These are phyloP conservation scores for Brachionus calyciflorus DNA, from an alignment of 1,140 invertebrate genomes.

Conservation along the genomic window DNA sequence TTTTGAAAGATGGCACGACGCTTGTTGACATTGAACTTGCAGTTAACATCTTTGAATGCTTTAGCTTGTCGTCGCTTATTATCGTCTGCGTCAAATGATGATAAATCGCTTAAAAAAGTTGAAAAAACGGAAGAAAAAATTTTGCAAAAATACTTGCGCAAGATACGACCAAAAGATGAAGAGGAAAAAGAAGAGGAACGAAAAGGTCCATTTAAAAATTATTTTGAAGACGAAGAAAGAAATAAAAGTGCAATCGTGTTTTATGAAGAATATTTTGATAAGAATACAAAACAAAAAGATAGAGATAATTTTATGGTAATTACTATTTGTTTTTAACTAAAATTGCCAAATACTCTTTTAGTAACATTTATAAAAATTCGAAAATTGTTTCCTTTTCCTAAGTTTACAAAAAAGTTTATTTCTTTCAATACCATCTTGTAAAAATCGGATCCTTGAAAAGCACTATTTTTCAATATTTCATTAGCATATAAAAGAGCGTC, in stretches of 20 bases:
- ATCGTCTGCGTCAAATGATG: constrained; percentile 8
- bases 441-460: too few relatives aligned
- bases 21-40: background rate
- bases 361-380: too few relatives aligned
- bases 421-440: too few relatives aligned
- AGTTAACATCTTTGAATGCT: background rate
- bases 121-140: background rate
- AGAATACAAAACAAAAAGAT: constrained; percentile 18
- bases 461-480: too few relatives aligned
- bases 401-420: too few relatives aligned
- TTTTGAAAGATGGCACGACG: background rate
- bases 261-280: constrained; percentile 39
- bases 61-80: background rate
- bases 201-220: constrained; percentile 40
- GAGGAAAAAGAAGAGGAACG: constrained; percentile 24
- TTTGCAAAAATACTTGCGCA: constrained; percentile 22
- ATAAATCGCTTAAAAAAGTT: constrained; percentile 10
- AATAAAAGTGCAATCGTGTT: constrained; percentile 2
- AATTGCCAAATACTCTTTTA: too few relatives aligned
- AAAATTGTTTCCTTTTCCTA: too few relatives aligned
- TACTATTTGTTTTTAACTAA: too few relatives aligned
- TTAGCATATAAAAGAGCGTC: too few relatives aligned
- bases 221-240: constrained; percentile 38
- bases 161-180: background rate
- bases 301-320: constrained; percentile 45